Evolutionary conservation across 2,797 vertebrate species (phyloP).

Genomic region (Syndactyla subalaris): DNA sequence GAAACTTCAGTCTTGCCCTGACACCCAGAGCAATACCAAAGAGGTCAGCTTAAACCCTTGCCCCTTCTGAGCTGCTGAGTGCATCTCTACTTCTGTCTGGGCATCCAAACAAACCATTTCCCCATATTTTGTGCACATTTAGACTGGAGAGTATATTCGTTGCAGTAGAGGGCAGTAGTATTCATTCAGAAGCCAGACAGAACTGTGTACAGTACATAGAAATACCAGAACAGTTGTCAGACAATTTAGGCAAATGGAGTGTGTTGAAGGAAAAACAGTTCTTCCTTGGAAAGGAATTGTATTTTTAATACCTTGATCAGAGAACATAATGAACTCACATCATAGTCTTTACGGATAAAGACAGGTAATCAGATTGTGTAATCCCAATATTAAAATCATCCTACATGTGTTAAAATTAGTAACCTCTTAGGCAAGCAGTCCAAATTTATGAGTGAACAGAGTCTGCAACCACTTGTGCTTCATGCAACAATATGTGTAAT

Average conservation of each 20-base stretch:
- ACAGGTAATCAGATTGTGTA: slow-evolving; percentile 11
- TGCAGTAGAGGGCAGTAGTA: slow-evolving; percentile 30
- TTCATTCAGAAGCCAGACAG: neutral
- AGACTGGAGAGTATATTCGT: neutral
- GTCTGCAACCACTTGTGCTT: slow-evolving; percentile 5
- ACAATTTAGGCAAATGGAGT: neutral
- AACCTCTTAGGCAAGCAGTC: slow-evolving; percentile 11
- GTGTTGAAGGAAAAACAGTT: neutral
- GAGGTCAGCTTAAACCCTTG: neutral
- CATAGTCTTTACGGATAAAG: neutral
- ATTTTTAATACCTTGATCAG: neutral
- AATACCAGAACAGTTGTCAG: neutral
- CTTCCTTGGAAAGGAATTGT: neutral
- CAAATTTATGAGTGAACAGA: slow-evolving; percentile 20
- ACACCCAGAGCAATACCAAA: neutral
- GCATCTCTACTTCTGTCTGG: neutral
- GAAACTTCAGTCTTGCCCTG: neutral
- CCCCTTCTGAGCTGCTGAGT: neutral
- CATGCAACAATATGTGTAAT: neutral
- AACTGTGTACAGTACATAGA: neutral
- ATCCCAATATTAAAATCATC: slow-evolving; percentile 9
- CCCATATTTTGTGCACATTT: neutral
- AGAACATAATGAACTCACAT: neutral
- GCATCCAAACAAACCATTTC: neutral
- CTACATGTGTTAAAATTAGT: neutral